These are phyloP conservation scores for Muscicapa adusta DNA, from an alignment of 2,113 vertebrate species.

Conservation along the genomic window DNA sequence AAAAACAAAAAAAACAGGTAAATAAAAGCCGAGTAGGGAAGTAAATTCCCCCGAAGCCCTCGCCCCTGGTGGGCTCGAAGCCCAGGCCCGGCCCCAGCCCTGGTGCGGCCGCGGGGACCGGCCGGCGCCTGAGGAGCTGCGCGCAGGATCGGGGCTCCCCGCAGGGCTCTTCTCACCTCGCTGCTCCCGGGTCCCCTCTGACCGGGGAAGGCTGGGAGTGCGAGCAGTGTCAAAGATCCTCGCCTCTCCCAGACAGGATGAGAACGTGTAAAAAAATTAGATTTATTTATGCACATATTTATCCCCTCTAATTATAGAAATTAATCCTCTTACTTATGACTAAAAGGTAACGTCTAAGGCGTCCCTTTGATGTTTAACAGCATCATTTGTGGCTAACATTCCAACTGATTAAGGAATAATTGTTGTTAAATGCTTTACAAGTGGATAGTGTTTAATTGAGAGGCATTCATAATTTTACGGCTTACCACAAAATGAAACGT, in stretches of 20 bases:
- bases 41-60: background rate
- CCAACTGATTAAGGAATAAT: constrained; percentile 78
- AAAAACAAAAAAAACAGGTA: fast-evolving
- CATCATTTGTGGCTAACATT: constrained; percentile 76
- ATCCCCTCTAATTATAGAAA: constrained; percentile 78
- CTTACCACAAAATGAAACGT: constrained; percentile 74
- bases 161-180: background rate
- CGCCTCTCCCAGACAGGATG: background rate
- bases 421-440: constrained; percentile 78
- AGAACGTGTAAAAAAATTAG: constrained; percentile 47
- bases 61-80: background rate
- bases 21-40: background rate
- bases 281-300: constrained; percentile 79
- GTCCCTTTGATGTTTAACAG: constrained; percentile 77
- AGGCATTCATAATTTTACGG: constrained; percentile 76
- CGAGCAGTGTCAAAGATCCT: background rate
- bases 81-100: background rate
- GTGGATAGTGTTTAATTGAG: constrained; percentile 77
- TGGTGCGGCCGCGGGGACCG: background rate
- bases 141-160: background rate
- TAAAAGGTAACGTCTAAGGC: constrained; percentile 76
- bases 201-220: background rate
- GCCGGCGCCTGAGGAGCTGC: background rate
- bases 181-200: background rate
- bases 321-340: constrained; percentile 81